A percentile compares a stretch with the other conserved stretches of the same genome.
phyloP scores from a whole-genome alignment of 2,797 vertebrate species.

The Gallirallus australis region DNA sequence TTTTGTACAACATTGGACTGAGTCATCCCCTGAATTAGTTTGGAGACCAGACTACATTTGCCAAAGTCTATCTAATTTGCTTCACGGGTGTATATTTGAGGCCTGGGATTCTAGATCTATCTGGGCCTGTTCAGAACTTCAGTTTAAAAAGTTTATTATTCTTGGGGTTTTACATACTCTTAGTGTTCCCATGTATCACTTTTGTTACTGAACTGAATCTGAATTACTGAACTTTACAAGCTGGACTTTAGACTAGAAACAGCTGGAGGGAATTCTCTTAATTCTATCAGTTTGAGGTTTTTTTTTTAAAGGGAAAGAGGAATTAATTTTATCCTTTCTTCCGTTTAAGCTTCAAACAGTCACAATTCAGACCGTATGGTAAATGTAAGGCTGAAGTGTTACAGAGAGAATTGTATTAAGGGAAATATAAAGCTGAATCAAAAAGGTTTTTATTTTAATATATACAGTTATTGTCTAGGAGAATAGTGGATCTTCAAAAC shows the following conservation, averaged over 20 bases:
- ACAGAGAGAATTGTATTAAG: background rate
- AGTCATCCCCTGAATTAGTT: background rate
- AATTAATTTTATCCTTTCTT: conserved; percentile 22
- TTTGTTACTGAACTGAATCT: background rate
- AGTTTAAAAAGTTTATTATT: background rate
- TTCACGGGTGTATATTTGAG: background rate
- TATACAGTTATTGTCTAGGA: background rate
- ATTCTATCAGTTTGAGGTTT: background rate
- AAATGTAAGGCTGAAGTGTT: background rate
- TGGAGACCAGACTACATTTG: background rate
- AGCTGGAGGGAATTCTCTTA: background rate
- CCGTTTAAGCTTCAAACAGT: background rate
- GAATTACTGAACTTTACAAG: background rate
- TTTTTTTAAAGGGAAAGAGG: background rate
- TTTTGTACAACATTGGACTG: background rate
- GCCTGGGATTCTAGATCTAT: background rate
- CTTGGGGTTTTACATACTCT: background rate
- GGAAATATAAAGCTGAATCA: background rate
- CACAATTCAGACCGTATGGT: background rate
- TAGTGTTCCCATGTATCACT: background rate
- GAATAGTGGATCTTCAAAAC: background rate
- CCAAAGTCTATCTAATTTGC: background rate
- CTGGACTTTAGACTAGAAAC: background rate
- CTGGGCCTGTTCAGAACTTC: background rate
- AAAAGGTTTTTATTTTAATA: background rate